phyloP scores from a whole-genome alignment of 1,140 invertebrate species.

The Panagrolaimus sp. region DNA sequence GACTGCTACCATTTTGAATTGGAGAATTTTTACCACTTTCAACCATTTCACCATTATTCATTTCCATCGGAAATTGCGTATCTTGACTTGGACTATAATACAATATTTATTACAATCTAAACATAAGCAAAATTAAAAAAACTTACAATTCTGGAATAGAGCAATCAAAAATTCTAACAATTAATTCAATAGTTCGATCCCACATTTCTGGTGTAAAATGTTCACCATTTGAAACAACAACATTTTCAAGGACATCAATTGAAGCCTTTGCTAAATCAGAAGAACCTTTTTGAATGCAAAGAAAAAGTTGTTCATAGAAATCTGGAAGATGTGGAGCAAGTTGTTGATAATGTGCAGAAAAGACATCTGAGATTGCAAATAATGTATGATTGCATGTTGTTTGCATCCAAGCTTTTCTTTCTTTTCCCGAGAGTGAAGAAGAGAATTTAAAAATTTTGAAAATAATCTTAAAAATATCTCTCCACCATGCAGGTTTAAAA shows the following conservation, averaged over 20 bases:
- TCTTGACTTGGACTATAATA: conserved; percentile 14
- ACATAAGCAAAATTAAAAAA: conserved; percentile 17
- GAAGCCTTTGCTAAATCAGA: conserved; percentile 92
- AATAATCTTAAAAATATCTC: conserved; percentile 92
- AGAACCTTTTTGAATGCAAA: conserved; percentile 64
- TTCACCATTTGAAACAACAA: conserved; percentile 94
- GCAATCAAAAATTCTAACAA: conserved; percentile 73
- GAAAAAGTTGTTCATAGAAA: conserved; percentile 84
- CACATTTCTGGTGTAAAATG: conserved; percentile 87
- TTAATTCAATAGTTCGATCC: conserved; percentile 61
- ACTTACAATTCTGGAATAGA: conserved; percentile 72
- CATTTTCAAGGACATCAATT: conserved; percentile 93
- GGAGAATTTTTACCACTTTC: conserved; percentile 17
- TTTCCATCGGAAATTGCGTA: conserved; percentile 20
- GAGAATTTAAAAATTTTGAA: conserved; percentile 98
- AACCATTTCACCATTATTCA: conserved; percentile 8
- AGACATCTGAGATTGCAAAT: conserved; percentile 96
- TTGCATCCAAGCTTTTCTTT: conserved; percentile 98
- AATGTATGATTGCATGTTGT: conserved; percentile 98
- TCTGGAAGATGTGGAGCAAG: conserved; percentile 81
- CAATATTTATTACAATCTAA: too few species aligned
- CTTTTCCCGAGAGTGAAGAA: conserved; percentile 62
- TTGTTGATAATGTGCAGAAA: conserved; percentile 91
- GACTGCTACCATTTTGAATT: conserved; percentile 42
- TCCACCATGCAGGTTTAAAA: conserved; percentile 95